Conservation (phyloP, 2,888 invertebrate species). For the Ochropleura plecta region DNA sequence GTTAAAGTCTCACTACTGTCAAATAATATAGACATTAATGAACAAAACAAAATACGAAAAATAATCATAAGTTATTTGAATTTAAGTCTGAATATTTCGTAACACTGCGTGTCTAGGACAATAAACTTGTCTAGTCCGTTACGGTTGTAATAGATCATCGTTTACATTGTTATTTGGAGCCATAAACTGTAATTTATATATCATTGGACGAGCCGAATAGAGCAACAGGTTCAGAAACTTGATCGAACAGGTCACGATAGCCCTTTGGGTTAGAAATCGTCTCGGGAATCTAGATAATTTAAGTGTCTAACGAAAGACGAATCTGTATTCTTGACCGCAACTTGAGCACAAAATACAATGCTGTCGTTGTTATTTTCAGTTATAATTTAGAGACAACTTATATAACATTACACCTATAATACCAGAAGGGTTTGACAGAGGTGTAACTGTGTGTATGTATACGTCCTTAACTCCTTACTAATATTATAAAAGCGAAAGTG, state of each 20-base stretch:
- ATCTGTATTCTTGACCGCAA: not conserved
- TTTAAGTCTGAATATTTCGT: not conserved
- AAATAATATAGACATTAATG: not conserved
- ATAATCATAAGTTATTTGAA: slow-evolving; percentile 5
- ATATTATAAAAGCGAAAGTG: too few species aligned
- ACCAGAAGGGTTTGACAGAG: too few species aligned
- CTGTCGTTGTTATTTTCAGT: not conserved
- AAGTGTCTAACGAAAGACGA: not conserved
- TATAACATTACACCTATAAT: too few species aligned
- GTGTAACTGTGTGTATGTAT: too few species aligned
- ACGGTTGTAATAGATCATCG: slow-evolving; percentile 38
- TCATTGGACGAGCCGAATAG: slow-evolving; percentile 27
- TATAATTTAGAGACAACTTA: too few species aligned
- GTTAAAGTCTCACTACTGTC: not conserved
- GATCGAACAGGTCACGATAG: slow-evolving; percentile 2
- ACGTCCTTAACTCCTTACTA: too few species aligned
- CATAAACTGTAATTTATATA: slow-evolving; percentile 42
- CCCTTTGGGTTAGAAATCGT: slow-evolving; percentile 13
- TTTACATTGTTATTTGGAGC: slow-evolving; percentile 38
- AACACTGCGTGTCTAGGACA: slow-evolving; percentile 7
- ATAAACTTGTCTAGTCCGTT: slow-evolving; percentile 20
- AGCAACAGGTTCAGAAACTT: slow-evolving; percentile 44
- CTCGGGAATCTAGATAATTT: slow-evolving; percentile 6
- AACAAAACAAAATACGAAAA: not conserved
- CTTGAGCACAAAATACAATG: not conserved